A percentile compares a stretch with the other conserved stretches of the same genome.
Conservation (phyloP, 1,140 invertebrate genomes). For the Diorhabda carinulata region DNA sequence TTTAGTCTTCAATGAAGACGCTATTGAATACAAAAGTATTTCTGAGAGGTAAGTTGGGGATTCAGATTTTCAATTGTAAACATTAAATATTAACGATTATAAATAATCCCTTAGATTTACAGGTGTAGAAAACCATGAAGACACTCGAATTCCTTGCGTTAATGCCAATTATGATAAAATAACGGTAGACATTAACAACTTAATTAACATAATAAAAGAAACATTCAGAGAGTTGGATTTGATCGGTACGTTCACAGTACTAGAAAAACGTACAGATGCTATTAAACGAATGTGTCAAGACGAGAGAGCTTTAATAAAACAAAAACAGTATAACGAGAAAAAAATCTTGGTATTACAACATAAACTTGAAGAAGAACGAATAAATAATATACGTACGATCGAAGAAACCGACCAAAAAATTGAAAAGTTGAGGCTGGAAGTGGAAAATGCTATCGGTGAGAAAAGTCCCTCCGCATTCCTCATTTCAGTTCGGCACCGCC, state of each 20-base stretch:
- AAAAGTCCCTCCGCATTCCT: too few relatives aligned
- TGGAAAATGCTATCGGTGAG: conserved; percentile 20
- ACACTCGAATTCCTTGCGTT: conserved; percentile 18
- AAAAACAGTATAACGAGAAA: conserved; percentile 17
- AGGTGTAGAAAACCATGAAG: conserved; percentile 26
- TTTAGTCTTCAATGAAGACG: conserved; percentile 2
- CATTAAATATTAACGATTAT: not conserved
- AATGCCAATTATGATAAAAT: conserved; percentile 28
- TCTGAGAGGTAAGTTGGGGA: not conserved
- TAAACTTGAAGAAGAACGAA: conserved; percentile 21
- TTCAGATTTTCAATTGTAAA: not conserved
- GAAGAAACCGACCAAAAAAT: conserved; percentile 30
- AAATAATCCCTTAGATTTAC: conserved; percentile 16
- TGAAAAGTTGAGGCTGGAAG: conserved; percentile 24
- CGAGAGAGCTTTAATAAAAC: conserved; percentile 23
- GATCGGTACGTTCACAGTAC: conserved; percentile 1
- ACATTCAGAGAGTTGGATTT: conserved; percentile 15
- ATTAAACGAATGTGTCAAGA: conserved; percentile 23
- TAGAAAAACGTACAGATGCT: conserved; percentile 8
- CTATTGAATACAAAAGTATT: conserved; percentile 12
- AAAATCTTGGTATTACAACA: conserved; percentile 21
- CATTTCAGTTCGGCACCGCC: too few relatives aligned
- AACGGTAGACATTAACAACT: conserved; percentile 23
- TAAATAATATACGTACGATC: conserved; percentile 27
- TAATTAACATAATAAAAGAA: conserved; percentile 19